Conservation (phyloP, 1,140 invertebrate genomes). For the Drosophila persimilis region DNA sequence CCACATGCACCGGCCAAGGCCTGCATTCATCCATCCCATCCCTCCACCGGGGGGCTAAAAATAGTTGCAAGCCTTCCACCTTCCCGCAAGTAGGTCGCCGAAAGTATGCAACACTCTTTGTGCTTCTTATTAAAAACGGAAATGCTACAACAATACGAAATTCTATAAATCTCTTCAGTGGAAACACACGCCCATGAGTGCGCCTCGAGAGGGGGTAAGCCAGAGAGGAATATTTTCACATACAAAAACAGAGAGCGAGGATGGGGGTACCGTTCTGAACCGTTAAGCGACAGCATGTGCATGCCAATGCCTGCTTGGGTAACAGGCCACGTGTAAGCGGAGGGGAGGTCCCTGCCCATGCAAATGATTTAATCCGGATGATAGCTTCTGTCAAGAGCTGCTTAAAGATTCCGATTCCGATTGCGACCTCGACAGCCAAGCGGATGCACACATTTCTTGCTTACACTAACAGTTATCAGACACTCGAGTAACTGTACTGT, state of each 20-base stretch:
- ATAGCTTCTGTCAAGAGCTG: constrained; percentile 14
- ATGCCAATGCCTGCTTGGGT: not conserved
- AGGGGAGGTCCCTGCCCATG: not conserved
- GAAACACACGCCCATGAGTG: too few species aligned
- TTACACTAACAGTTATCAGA: not conserved
- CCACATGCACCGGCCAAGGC: constrained; percentile 36
- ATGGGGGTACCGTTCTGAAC: constrained; percentile 6
- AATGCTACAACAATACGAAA: too few species aligned
- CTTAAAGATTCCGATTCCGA: not conserved
- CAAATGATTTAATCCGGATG: constrained; percentile 21
- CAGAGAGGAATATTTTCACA: not conserved
- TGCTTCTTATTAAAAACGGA: not conserved
- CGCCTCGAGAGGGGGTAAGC: not conserved
- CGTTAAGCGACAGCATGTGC: constrained; percentile 40
- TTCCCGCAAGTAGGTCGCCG: constrained; percentile 49
- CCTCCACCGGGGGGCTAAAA: constrained; percentile 22
- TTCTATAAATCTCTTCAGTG: too few species aligned
- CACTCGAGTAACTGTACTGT: too few species aligned
- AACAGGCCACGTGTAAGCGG: constrained; percentile 35
- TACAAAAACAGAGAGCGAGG: too few species aligned
- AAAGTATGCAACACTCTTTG: constrained; percentile 34
- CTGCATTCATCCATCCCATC: constrained; percentile 3
- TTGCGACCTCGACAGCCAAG: constrained; percentile 26
- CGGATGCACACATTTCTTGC: constrained; percentile 14
- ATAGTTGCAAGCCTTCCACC: constrained; percentile 10